Conservation (phyloP, 2,113 vertebrate species). For the Axis porcinus region DNA sequence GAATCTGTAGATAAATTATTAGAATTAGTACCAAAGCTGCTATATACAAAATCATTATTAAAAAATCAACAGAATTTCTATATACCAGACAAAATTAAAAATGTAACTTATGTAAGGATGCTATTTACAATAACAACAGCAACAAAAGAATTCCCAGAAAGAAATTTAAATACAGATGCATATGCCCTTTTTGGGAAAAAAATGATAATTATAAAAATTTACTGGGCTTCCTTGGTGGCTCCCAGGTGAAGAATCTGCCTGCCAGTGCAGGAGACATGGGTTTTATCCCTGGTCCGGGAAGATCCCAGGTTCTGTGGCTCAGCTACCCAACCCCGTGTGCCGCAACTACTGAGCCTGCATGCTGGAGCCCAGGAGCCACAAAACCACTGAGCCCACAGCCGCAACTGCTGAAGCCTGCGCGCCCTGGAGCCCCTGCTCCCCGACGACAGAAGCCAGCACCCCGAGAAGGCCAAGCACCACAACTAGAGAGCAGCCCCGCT, state of each 20-base stretch:
- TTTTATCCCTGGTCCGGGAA: neutral
- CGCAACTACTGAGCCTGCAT: accelerated
- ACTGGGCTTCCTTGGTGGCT: neutral
- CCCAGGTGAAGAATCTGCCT: neutral
- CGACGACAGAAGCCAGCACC: neutral
- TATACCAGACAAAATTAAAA: neutral
- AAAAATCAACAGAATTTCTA: neutral
- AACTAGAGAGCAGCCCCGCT: neutral
- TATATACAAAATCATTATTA: neutral
- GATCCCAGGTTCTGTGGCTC: neutral
- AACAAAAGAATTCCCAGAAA: neutral
- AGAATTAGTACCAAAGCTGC: neutral
- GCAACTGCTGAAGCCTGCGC: neutral
- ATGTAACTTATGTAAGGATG: neutral
- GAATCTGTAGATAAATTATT: neutral
- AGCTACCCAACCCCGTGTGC: neutral
- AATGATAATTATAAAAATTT: neutral
- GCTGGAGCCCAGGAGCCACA: neutral
- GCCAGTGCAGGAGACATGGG: neutral
- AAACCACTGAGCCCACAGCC: neutral
- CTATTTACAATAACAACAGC: neutral
- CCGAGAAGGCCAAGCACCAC: accelerated
- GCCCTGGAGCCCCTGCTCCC: neutral
- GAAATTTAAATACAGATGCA: neutral
- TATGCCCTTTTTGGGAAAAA: neutral